Percentiles rank a stretch among this genome's conserved stretches.
Evolutionary conservation across 2,888 invertebrate genomes (phyloP).

Genomic region (Nomada ruficornis): DNA sequence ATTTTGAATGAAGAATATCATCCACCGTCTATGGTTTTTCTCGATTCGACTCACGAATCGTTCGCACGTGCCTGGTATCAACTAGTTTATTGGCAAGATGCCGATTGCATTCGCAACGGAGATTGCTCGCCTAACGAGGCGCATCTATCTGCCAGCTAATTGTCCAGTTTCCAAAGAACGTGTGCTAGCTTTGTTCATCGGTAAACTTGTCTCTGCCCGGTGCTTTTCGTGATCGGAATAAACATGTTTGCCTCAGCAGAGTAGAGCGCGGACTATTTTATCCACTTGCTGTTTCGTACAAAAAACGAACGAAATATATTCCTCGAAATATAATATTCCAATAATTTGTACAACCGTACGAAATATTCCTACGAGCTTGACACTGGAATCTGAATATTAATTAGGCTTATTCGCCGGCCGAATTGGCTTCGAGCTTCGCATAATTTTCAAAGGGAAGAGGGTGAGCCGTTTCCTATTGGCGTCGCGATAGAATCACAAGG

Average conservation of each 20-base stretch:
- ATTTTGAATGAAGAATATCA: no score
- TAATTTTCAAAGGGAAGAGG: neutral
- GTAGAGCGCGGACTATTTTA: neutral
- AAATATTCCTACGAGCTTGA: neutral
- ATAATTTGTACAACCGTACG: neutral
- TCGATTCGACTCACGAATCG: constrained; percentile 22
- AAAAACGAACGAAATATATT: no score
- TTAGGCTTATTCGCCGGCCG: neutral
- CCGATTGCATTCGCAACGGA: constrained; percentile 45
- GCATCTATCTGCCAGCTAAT: constrained; percentile 34
- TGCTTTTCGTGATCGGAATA: constrained; percentile 29
- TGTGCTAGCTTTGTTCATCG: constrained; percentile 19
- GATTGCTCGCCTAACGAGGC: constrained; percentile 28
- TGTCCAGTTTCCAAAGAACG: constrained; percentile 43
- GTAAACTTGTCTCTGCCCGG: constrained; percentile 3
- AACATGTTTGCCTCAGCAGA: neutral
- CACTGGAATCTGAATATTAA: neutral
- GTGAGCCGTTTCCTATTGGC: neutral
- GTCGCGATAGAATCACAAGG: constrained; percentile 8
- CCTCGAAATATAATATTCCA: neutral
- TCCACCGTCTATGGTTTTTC: neutral
- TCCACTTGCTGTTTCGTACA: neutral
- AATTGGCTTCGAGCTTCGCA: no score
- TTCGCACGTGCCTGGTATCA: constrained; percentile 51
- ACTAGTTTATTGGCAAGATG: constrained; percentile 48